Evolutionary conservation across 2,888 invertebrate genomes (phyloP).

Genomic region (Nineta flava): DNA sequence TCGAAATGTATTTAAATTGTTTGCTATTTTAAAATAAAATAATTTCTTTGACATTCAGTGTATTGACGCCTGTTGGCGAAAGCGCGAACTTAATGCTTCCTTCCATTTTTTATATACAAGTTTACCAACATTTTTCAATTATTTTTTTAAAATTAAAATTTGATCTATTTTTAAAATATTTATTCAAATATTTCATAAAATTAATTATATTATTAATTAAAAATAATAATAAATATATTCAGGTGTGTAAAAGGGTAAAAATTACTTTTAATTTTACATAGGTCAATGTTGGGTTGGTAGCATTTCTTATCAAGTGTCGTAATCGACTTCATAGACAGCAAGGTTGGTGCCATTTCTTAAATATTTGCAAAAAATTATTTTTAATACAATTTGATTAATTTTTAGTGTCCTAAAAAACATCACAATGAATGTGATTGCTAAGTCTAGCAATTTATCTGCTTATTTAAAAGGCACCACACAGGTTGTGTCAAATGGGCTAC

Average conservation of each 20-base stretch:
- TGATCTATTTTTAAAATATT: too few species aligned
- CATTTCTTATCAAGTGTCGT: too few species aligned
- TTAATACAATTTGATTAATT: not conserved
- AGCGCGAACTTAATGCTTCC: not conserved
- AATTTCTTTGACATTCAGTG: not conserved
- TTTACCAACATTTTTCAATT: too few species aligned
- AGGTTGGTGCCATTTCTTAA: not conserved
- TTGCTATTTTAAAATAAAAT: not conserved
- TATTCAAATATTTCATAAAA: too few species aligned
- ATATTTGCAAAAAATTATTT: not conserved
- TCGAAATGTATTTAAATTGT: not conserved
- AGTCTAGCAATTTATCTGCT: constrained; percentile 46
- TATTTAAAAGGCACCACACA: constrained; percentile 51
- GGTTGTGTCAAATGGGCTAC: constrained; percentile 47
- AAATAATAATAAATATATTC: too few species aligned
- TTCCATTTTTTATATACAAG: not conserved
- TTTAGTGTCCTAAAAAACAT: not conserved
- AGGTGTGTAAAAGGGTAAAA: too few species aligned
- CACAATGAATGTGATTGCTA: constrained; percentile 16
- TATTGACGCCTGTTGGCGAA: constrained; percentile 1
- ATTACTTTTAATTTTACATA: not conserved
- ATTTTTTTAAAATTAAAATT: too few species aligned
- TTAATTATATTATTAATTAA: too few species aligned
- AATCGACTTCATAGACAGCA: too few species aligned
- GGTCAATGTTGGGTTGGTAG: not conserved